phyloP scores from a whole-genome alignment of 2,888 invertebrate genomes.

The Thereva unica region DNA sequence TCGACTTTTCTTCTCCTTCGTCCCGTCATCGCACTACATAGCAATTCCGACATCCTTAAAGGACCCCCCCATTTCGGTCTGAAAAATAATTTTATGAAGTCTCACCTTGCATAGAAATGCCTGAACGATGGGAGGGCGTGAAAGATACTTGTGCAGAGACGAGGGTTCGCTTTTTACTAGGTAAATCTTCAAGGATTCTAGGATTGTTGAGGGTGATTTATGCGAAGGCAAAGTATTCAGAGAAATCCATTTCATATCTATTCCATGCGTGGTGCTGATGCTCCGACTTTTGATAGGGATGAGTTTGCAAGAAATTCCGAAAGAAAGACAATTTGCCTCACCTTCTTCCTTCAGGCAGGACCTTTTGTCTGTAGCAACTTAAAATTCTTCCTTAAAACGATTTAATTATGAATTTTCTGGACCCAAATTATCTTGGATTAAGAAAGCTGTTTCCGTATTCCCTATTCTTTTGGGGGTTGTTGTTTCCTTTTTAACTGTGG shows the following conservation, averaged over 20 bases:
- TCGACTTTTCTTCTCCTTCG: not conserved
- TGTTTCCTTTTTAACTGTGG: not conserved
- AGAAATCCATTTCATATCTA: slow-evolving; percentile 14
- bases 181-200: slow-evolving; percentile 23
- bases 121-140: not conserved
- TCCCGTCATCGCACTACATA: no score
- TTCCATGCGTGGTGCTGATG: not conserved
- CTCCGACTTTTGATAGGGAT: not conserved
- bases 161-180: slow-evolving; percentile 10
- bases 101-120: slow-evolving; percentile 17
- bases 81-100: slow-evolving; percentile 34
- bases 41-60: no score
- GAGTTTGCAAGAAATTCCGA: no score
- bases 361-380: not conserved
- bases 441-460: not conserved
- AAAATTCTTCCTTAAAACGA: not conserved
- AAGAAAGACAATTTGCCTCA: no score
- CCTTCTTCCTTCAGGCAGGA: no score
- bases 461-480: not conserved
- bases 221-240: slow-evolving; percentile 11
- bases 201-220: slow-evolving; percentile 25
- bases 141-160: not conserved
- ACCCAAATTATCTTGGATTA: not conserved
- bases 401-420: not conserved
- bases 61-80: no score